Evolutionary conservation across 2,888 invertebrate species (phyloP).

Genomic region (Nowickia ferox): DNA sequence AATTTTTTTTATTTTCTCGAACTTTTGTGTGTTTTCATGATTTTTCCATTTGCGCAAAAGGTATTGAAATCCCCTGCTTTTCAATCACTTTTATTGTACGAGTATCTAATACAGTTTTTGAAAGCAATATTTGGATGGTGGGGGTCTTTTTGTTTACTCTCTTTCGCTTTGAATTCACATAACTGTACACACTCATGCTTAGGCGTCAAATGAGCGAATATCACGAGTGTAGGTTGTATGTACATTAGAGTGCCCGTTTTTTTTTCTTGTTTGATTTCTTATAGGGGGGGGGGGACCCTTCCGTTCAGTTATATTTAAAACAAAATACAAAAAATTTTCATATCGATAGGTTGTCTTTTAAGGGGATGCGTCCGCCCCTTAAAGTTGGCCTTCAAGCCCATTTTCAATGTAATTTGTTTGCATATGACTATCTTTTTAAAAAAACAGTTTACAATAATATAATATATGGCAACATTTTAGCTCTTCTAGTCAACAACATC

Average conservation of each 20-base stretch:
- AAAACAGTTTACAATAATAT: too few relatives aligned
- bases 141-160: not conserved
- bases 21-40: constrained; percentile 1
- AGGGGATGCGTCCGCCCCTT: too few relatives aligned
- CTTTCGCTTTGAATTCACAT: not conserved
- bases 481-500: too few relatives aligned
- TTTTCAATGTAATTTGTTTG: too few relatives aligned
- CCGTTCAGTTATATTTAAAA: too few relatives aligned
- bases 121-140: constrained; percentile 11
- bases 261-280: too few relatives aligned
- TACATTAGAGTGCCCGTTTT: not conserved
- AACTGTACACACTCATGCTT: not conserved
- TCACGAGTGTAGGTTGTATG: not conserved
- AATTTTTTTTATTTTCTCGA: not conserved
- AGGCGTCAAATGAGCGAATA: not conserved
- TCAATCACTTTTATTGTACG: constrained; percentile 1
- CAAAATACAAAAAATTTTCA: too few relatives aligned
- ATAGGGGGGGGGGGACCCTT: too few relatives aligned
- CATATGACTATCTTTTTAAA: too few relatives aligned
- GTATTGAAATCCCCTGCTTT: not conserved
- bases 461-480: too few relatives aligned
- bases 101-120: not conserved
- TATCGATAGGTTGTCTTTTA: too few relatives aligned
- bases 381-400: too few relatives aligned
- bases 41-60: not conserved